phyloP scores from a whole-genome alignment of 1,140 invertebrate species.

The Brachionus asplanchnoidis region DNA sequence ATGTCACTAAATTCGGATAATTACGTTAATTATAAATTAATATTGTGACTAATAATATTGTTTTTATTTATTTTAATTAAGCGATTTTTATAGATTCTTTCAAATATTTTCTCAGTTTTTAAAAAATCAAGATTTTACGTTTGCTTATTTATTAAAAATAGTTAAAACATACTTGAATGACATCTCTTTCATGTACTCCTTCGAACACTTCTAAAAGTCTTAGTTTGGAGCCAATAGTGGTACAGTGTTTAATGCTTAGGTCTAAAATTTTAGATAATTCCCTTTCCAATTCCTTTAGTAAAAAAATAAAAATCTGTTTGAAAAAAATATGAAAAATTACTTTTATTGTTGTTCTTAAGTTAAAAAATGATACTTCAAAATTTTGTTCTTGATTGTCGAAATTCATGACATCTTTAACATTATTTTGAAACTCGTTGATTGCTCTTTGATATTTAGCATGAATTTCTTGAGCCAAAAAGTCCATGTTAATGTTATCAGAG shows the following conservation, averaged over 20 bases:
- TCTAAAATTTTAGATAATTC: slow-evolving; percentile 32
- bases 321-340: slow-evolving; percentile 44
- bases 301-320: background rate
- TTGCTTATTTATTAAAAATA: background rate
- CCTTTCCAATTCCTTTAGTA: slow-evolving; percentile 8
- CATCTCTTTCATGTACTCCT: slow-evolving; percentile 54
- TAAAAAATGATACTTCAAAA: slow-evolving; percentile 56
- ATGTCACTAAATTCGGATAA: too few relatives aligned
- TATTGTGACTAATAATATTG: too few relatives aligned
- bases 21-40: too few relatives aligned
- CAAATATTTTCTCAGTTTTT: background rate
- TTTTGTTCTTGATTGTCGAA: slow-evolving; percentile 21
- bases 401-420: slow-evolving; percentile 35
- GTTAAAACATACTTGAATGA: slow-evolving; percentile 48
- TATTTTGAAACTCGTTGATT: slow-evolving; percentile 48
- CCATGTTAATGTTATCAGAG: slow-evolving; percentile 52
- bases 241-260: slow-evolving; percentile 37
- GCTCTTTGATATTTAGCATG: slow-evolving; percentile 50
- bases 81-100: too few relatives aligned
- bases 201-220: slow-evolving; percentile 56
- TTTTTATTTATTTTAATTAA: too few relatives aligned
- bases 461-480: slow-evolving; percentile 55
- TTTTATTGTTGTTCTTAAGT: slow-evolving; percentile 54
- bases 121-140: background rate
- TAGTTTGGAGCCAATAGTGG: slow-evolving; percentile 52